Conservation (phyloP, 2,888 invertebrate species). For the Nemurella pictetii region DNA sequence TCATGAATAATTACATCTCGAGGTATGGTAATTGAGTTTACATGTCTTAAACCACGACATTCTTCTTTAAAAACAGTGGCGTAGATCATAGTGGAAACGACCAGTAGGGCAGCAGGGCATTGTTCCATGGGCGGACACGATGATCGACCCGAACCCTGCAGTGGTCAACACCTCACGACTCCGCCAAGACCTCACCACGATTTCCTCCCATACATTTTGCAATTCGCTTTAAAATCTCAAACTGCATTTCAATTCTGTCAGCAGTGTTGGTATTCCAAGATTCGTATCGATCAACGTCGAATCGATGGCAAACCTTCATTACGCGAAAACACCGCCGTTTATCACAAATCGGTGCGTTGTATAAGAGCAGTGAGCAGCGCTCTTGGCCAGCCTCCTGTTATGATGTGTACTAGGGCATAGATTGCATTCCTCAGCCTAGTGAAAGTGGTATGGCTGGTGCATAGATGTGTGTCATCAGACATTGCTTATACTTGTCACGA, state of each 20-base stretch:
- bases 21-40: neutral
- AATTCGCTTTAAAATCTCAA: neutral
- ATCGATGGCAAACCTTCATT: neutral
- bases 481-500: constrained; percentile 24
- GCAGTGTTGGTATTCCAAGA: neutral
- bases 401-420: neutral
- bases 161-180: neutral
- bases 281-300: neutral
- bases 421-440: neutral
- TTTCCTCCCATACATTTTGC: neutral
- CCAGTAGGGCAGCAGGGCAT: neutral
- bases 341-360: neutral
- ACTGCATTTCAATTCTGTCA: neutral
- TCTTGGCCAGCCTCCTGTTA: neutral
- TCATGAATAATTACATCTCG: neutral
- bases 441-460: constrained; percentile 22
- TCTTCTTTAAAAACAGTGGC: neutral
- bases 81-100: neutral
- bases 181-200: neutral
- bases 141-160: neutral
- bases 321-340: neutral
- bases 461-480: constrained; percentile 24
- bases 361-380: neutral
- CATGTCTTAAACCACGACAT: neutral
- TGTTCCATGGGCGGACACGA: neutral